Evolutionary conservation across 2,797 vertebrate species (phyloP).

Genomic region (Phrynocephalus forsythii): DNA sequence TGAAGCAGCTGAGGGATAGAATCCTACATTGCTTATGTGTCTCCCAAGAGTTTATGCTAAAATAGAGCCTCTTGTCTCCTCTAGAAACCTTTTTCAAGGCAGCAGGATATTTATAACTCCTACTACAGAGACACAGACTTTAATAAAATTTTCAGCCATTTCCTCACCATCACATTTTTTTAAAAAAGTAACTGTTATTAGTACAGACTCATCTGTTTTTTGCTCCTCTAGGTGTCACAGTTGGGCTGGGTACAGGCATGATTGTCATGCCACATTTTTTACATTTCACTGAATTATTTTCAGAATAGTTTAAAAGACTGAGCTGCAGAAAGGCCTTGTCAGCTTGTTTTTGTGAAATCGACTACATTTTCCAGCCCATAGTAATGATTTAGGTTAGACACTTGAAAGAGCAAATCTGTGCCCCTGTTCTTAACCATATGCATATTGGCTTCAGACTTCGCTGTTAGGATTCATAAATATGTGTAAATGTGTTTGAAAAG

Average conservation of each 20-base stretch:
- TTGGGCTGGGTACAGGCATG: conserved; percentile 56
- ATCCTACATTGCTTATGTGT: not conserved
- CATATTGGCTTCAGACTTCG: conserved; percentile 63
- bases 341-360: conserved; percentile 59
- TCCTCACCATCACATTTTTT: conserved; percentile 20
- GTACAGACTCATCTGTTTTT: conserved; percentile 25
- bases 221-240: conserved; percentile 27
- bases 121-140: not conserved
- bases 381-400: conserved; percentile 67
- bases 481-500: conserved; percentile 36
- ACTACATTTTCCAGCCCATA: conserved; percentile 53
- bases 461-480: conserved; percentile 61
- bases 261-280: conserved; percentile 40
- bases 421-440: conserved; percentile 25
- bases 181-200: conserved; percentile 12
- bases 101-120: not conserved
- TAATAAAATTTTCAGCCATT: accelerated
- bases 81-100: not conserved
- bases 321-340: conserved; percentile 49
- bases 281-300: conserved; percentile 4
- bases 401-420: conserved; percentile 14
- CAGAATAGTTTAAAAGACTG: not conserved
- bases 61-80: not conserved
- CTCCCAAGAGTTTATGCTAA: not conserved
- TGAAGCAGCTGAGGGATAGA: not conserved